A percentile compares a stretch with the other conserved stretches of the same genome.
phyloP scores from a whole-genome alignment of 1,140 invertebrate species.

The Procambarus virginalis region DNA sequence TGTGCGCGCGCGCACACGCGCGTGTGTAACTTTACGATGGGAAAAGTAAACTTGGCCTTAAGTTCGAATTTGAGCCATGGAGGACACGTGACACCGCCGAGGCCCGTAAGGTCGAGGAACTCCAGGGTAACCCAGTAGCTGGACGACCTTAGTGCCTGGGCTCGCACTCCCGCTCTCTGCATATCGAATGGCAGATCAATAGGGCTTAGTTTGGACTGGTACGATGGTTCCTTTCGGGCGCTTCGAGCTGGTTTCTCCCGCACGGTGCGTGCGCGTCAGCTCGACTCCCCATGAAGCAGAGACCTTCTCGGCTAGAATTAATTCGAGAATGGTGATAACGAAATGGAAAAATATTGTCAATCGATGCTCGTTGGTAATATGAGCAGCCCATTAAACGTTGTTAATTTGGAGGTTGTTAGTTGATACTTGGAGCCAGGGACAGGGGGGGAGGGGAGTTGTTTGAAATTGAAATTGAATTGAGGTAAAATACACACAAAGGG shows the following conservation, averaged over 20 bases:
- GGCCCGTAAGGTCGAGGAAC: constrained; percentile 14
- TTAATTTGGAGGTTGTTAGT: constrained; percentile 40
- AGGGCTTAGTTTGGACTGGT: constrained; percentile 45
- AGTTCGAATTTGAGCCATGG: constrained; percentile 54
- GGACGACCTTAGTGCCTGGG: constrained; percentile 20
- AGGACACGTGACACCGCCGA: constrained; percentile 48
- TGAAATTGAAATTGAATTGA: too few species aligned
- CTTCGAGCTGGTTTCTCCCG: neutral
- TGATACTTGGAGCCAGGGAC: neutral
- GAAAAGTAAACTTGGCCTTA: constrained; percentile 46
- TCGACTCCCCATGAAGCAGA: too few species aligned
- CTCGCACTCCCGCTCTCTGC: constrained; percentile 41
- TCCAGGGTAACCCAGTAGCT: neutral
- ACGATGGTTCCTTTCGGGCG: constrained; percentile 23
- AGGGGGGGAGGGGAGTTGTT: too few species aligned
- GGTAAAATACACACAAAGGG: too few species aligned
- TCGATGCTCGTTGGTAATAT: constrained; percentile 22
- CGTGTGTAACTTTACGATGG: constrained; percentile 51
- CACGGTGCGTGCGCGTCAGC: too few species aligned
- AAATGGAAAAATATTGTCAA: neutral
- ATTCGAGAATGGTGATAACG: too few species aligned
- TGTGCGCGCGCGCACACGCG: neutral
- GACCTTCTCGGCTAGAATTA: too few species aligned
- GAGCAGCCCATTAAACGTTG: constrained; percentile 45
- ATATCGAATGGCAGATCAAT: constrained; percentile 65